Base-by-base conservation (phyloP, 2,888 invertebrate genomes). In the Drosophila quasianomalipes region DNA sequence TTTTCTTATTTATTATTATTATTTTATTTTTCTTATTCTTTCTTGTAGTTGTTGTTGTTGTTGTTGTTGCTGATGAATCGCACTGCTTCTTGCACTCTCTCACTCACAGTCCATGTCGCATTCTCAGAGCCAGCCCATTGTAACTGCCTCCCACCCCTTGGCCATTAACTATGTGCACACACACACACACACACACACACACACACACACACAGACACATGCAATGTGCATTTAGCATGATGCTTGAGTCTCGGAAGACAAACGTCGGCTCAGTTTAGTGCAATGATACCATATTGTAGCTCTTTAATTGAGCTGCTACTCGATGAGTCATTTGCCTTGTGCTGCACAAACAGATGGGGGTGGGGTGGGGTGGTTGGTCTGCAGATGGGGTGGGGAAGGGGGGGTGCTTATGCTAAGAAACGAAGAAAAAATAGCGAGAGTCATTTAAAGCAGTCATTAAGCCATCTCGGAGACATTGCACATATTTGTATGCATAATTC, bases 301-400 rank as follows among this genome's bases (percentile, higher is more conserved):
- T 72, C 79, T 79, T 79, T 79, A 76, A 79, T 76, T 79, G 76
- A 63, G 76, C 68, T 35, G 16, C 65, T 64, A 19, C 72, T 65
- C 49, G 69, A 79, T 79, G 79, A 79, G 62, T 79, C 78, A 79
- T 60, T 75, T 64, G 63, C 49, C 47, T 55, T 39, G 35, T 51
- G 39, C 35, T 16, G 16, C 35, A 35, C 35, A 35, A 35, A 35
- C 35, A 14, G 16, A 16, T 5, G 35, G 7, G 41, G 53, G 52
- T n/a, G n/a, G n/a, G 39, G 28, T 53, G 58, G 1, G 14, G 4
- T 12, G 33, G 33, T 4, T 10, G 37, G 62, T 59, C 62, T 64
- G 58, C n/a, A 16, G 39, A 4, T 33, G 19, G 35, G 16, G 1
- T 10, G 10, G 10, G 4, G n/a, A 7, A 19, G 39, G 2, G 4